phyloP scores from a whole-genome alignment of 2,113 vertebrate species.

The Pan troglodytes region DNA sequence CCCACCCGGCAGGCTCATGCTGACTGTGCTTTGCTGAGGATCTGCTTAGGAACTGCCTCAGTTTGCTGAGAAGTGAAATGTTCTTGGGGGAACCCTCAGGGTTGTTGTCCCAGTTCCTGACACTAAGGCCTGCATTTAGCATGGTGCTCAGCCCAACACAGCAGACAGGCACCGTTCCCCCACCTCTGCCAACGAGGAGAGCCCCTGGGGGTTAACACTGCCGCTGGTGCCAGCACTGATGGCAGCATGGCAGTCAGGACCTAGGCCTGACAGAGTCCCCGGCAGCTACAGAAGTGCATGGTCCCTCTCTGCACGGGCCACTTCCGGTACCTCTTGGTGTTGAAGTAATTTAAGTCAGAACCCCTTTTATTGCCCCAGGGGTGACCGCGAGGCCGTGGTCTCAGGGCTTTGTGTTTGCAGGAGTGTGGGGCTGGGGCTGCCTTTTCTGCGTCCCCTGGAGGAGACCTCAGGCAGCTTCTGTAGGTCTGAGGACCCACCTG shows the following conservation, averaged over 20 bases:
- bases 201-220: background rate
- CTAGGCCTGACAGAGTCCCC: background rate
- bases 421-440: too few relatives aligned
- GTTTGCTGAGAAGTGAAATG: background rate
- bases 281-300: background rate
- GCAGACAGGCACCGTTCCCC: too few relatives aligned
- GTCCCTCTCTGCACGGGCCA: fast-evolving
- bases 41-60: background rate
- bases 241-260: background rate
- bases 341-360: background rate
- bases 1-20: too few relatives aligned
- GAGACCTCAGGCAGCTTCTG: background rate
- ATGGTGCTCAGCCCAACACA: background rate
- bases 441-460: background rate
- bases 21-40: background rate
- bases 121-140: too few relatives aligned
- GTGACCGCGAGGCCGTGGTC: background rate
- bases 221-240: fast-evolving
- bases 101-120: too few relatives aligned
- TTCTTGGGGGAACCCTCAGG: background rate
- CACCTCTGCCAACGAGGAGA: background rate
- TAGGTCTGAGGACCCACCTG: background rate
- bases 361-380: background rate
- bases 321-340: background rate
- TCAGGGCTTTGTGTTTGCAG: background rate